Base-by-base conservation (phyloP, 2,113 vertebrate genomes). In the Rhabdomys dilectus region DNA sequence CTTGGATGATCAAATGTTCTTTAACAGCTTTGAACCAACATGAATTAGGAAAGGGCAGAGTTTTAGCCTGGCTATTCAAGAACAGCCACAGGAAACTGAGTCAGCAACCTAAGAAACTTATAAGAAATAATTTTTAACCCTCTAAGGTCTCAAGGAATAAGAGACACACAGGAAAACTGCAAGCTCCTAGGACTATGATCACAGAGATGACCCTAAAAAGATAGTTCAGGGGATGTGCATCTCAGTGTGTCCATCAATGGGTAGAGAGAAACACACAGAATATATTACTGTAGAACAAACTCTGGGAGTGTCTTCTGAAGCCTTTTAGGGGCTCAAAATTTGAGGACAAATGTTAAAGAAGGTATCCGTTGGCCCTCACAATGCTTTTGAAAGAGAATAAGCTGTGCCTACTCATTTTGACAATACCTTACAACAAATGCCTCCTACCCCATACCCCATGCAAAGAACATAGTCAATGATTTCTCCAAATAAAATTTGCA, bases 381-480 rank as follows among this genome's bases (percentile, higher is more conserved):
- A 26, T n/a, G 19, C 75, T 78, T 94, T 34, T 97, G 39, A 72
- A 34, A 73, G 87, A 92, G 42, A 93, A 89, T 82, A 64, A 87
- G 16, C 73, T 60, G 7, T 53, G 3, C 22, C 29, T 36, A 36
- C 77, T 73, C 3, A 78, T 89, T 73, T n/a, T 56, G 26, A 34
- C 21, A 64, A 21, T 91, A 93, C 31, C 17, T 85, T 66, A 7
- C 48, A 26, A 58, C n/a, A 75, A 29, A 13, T 73, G 31, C 42
- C 89, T 51, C 2, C 82, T 24, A 31, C 0, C 7, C 2, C 34
- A 45, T 2, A 66, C 9, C 11, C 36, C 36, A 10, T 15, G 42
- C 53, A 75, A 94, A 72, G 19, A 85, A 81, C 73, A 45, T 31
- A 66, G 24, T 16, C 60, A 87, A 13, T 5, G 29, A 29, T 88